These are phyloP conservation scores for Ceratosolen fusciceps DNA, from an alignment of 1,140 invertebrate species.

Conservation along the genomic window DNA sequence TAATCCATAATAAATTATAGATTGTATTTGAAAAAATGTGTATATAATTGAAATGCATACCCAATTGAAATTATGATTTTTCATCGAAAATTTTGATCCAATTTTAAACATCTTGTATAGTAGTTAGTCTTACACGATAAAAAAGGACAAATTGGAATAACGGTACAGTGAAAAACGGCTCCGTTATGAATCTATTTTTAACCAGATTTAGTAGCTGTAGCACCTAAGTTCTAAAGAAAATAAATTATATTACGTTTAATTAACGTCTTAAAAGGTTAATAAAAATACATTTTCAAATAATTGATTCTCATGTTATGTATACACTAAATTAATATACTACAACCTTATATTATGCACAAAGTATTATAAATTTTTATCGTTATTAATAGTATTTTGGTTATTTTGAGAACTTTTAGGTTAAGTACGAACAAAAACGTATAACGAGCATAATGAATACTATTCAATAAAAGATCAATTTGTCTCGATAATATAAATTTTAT, in stretches of 20 bases:
- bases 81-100: conserved; percentile 70
- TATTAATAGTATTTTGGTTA: not conserved
- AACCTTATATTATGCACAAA: conserved; percentile 6
- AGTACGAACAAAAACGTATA: not conserved
- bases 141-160: conserved; percentile 62
- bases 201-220: not conserved
- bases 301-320: conserved; percentile 13
- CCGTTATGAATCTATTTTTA: not conserved
- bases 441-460: conserved; percentile 49
- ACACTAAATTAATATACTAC: not conserved
- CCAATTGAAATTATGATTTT: conserved; percentile 61
- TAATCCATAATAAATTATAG: too few relatives aligned
- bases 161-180: conserved; percentile 62
- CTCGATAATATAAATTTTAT: conserved; percentile 36
- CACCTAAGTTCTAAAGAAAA: conserved; percentile 15
- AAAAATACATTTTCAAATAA: not conserved
- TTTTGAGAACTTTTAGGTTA: conserved; percentile 49
- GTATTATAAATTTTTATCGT: not conserved
- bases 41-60: conserved; percentile 52
- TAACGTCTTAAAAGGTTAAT: conserved; percentile 59
- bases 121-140: too few relatives aligned
- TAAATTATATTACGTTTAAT: conserved; percentile 61
- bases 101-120: conserved; percentile 68
- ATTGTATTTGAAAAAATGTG: not conserved
- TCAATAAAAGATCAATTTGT: conserved; percentile 41